phyloP scores from a whole-genome alignment of 2,888 invertebrate genomes.

The Carcina quercana region DNA sequence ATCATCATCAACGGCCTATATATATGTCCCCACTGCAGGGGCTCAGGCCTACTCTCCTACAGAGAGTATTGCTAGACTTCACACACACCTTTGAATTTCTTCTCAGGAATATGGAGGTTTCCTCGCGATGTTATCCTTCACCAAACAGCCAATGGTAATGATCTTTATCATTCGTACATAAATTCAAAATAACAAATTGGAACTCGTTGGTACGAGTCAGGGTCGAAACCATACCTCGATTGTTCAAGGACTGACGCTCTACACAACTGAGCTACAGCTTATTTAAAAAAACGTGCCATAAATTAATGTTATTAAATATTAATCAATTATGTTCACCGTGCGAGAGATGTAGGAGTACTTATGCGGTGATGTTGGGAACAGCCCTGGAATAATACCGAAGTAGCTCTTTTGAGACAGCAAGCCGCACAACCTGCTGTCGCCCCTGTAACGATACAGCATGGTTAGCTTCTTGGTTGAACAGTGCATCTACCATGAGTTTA shows the following conservation, averaged over 20 bases:
- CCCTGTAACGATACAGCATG: constrained; percentile 32
- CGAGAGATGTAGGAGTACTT: constrained; percentile 41
- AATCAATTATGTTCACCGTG: constrained; percentile 31
- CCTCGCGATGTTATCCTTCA: too few species aligned
- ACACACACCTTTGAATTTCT: too few species aligned
- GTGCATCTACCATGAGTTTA: not conserved
- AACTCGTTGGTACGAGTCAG: not conserved
- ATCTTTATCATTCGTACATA: too few species aligned
- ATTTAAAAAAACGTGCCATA: not conserved
- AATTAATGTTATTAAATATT: not conserved
- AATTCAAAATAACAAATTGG: not conserved
- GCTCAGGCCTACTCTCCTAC: too few species aligned
- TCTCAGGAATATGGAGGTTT: too few species aligned
- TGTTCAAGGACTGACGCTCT: too few species aligned
- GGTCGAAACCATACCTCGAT: not conserved
- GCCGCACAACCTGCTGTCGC: constrained; percentile 35
- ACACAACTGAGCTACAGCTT: too few species aligned
- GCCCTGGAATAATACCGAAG: constrained; percentile 46
- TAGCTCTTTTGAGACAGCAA: constrained; percentile 40
- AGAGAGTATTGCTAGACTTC: too few species aligned
- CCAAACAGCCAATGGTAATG: too few species aligned
- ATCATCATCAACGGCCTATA: too few species aligned
- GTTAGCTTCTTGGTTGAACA: not conserved
- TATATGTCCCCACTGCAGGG: too few species aligned
- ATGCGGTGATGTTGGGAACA: constrained; percentile 38